Evolutionary conservation across 2,797 vertebrate genomes (phyloP).

Genomic region (Thunnus albacares): DNA sequence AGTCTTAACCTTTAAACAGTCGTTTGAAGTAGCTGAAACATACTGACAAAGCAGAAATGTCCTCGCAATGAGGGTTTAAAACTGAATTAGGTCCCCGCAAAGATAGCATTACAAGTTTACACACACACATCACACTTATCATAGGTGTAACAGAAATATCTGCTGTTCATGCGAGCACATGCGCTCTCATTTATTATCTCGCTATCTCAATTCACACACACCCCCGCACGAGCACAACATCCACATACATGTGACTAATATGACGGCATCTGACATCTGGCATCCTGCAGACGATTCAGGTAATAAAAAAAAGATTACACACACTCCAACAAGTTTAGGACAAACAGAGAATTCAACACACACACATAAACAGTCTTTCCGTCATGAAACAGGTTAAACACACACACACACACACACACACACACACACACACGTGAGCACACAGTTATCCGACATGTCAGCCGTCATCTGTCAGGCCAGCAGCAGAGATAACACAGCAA

Average conservation of each 20-base stretch:
- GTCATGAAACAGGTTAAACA: constrained; percentile 1
- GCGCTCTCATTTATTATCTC: neutral
- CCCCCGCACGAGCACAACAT: neutral
- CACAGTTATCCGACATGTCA: constrained; percentile 29
- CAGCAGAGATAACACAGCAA: constrained; percentile 61
- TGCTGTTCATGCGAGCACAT: neutral
- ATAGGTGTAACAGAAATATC: constrained; percentile 10
- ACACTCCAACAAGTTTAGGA: neutral
- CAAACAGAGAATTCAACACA: neutral
- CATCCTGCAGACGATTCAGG: neutral
- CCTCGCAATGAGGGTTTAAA: no score
- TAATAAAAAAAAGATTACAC: neutral
- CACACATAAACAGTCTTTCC: neutral
- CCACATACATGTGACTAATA: neutral
- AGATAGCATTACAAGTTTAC: no score
- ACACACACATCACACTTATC: neutral
- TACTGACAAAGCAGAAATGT: no score
- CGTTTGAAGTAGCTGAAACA: no score
- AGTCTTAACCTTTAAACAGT: no score
- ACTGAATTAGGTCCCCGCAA: no score
- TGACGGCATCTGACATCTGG: neutral
- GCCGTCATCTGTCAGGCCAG: constrained; percentile 36
- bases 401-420: constrained; percentile 7
- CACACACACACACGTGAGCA: constrained; percentile 14
- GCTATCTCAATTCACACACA: neutral